These are phyloP conservation scores for Drosophila yakuba DNA, from an alignment of 1,140 invertebrate genomes.

Conservation along the genomic window DNA sequence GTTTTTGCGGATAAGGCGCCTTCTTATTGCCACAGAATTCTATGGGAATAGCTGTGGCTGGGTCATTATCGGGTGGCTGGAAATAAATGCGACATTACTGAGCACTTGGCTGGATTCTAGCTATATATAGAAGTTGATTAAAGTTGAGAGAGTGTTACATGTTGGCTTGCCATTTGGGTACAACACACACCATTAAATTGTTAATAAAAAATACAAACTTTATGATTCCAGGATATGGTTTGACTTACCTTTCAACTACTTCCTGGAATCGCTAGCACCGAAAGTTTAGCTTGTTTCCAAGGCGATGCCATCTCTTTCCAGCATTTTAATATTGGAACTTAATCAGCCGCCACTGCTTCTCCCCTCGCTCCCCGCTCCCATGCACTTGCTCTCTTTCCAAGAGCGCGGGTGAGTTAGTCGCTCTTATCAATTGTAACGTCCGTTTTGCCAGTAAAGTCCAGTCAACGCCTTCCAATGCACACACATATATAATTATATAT, in stretches of 20 bases:
- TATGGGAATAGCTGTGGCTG: slow-evolving; percentile 36
- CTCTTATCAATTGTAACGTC: slow-evolving; percentile 46
- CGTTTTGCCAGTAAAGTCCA: slow-evolving; percentile 23
- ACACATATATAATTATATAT: background rate
- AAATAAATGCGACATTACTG: slow-evolving; percentile 32
- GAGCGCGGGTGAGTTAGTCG: slow-evolving; percentile 35
- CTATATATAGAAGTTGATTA: slow-evolving; percentile 8
- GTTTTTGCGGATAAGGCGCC: slow-evolving; percentile 66
- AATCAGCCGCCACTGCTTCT: slow-evolving; percentile 15
- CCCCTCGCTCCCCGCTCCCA: background rate
- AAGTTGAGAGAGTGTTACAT: background rate
- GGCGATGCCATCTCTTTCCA: slow-evolving; percentile 3
- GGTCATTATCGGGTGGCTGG: slow-evolving; percentile 45
- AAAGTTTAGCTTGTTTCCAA: background rate
- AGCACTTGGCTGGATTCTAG: slow-evolving; percentile 20
- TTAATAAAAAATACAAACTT: background rate
- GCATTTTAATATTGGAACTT: slow-evolving; percentile 42
- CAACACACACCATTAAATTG: too few species aligned
- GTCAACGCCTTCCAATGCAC: slow-evolving; percentile 35
- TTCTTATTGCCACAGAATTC: slow-evolving; percentile 35
- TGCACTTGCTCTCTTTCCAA: slow-evolving; percentile 2
- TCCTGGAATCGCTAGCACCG: background rate
- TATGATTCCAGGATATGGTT: background rate
- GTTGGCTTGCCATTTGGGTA: too few species aligned
- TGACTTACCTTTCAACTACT: background rate